phyloP scores from a whole-genome alignment of 2,888 invertebrate species.

The Coleophora deauratella region DNA sequence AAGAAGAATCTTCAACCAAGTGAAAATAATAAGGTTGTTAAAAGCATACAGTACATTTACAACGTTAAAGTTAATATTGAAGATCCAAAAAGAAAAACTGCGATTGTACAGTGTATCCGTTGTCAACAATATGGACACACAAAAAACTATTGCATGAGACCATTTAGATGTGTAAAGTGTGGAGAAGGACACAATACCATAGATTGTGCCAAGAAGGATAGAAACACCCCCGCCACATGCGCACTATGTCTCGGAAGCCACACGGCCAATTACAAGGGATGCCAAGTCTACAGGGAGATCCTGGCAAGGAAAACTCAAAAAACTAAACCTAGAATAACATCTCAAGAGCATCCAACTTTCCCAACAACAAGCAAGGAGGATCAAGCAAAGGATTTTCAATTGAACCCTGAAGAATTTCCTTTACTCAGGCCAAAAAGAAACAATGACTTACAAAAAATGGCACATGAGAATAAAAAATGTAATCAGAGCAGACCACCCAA shows the following conservation, averaged over 20 bases:
- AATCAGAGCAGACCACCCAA: no score
- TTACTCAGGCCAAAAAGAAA: no score
- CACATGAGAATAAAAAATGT: no score
- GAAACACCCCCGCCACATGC: conserved; percentile 3
- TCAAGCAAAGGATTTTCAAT: no score
- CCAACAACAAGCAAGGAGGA: no score
- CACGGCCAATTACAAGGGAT: background rate
- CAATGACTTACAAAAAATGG: no score
- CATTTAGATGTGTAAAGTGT: conserved; percentile 8
- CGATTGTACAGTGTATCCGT: conserved; percentile 5
- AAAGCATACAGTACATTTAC: conserved; percentile 1
- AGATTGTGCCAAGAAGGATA: conserved; percentile 2
- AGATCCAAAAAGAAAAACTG: conserved; percentile 2
- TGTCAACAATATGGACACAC: conserved; percentile 9
- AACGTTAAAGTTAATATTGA: conserved; percentile 4
- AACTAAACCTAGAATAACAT: background rate
- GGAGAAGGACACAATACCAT: background rate
- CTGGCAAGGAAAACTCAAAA: background rate
- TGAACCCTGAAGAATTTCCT: no score
- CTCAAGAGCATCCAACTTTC: no score
- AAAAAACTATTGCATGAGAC: conserved; percentile 9
- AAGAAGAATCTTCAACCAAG: background rate
- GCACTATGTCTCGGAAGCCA: conserved; percentile 1
- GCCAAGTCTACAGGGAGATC: background rate
- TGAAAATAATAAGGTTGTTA: background rate